Evolutionary conservation across 1,140 invertebrate species (phyloP), one percentile per base, ranked within the genome.

Genomic region (Drosophila parvula): DNA sequence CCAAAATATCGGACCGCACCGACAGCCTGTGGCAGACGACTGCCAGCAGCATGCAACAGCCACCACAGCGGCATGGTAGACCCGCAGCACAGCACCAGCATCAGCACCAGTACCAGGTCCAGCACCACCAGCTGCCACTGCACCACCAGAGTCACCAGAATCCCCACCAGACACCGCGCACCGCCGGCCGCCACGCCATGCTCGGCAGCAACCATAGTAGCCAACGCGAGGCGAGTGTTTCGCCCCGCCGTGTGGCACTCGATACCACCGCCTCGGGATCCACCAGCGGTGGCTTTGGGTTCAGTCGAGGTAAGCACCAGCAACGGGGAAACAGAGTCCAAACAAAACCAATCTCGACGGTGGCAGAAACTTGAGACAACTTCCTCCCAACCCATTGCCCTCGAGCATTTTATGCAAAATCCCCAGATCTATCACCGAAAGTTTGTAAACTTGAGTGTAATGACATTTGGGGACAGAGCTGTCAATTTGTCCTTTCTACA

Each of bases 21-120:
- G 90, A 91, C 48, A 91, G 90, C 59, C 60, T 91, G 58, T 91
- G 90, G 90, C 90, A 91, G 69, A 83, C 80, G 65, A 83, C 83
- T 53, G 78, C 81, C 55, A 69, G 74, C 79, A 90, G 90, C 74
- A 90, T 91, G 90, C 76, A 76, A 61, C 74, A 30, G 77, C 62
- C 62, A 53, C 76, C 60, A 14, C 74, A 71, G 57, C 70, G 74
- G 45, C 74, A 81, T 84, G 78, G 78, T 61, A 58, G 77, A 64
- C 22, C 59, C 51, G 55, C 83, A 89, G 38, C 74, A 76, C 69
- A 71, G 14, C 65, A 74, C n/a, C 74, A 75, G 34, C 67, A 71
- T 7, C 69, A 71, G 34, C 60, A 76, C 18, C 69, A 73, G 28
- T 61, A 53, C 9, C 69, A 73, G 43, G 27, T 8, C 5, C 65